Evolutionary conservation across 2,888 invertebrate species (phyloP), one percentile per base, ranked within the genome.

Genomic region (Cantharis nigra): DNA sequence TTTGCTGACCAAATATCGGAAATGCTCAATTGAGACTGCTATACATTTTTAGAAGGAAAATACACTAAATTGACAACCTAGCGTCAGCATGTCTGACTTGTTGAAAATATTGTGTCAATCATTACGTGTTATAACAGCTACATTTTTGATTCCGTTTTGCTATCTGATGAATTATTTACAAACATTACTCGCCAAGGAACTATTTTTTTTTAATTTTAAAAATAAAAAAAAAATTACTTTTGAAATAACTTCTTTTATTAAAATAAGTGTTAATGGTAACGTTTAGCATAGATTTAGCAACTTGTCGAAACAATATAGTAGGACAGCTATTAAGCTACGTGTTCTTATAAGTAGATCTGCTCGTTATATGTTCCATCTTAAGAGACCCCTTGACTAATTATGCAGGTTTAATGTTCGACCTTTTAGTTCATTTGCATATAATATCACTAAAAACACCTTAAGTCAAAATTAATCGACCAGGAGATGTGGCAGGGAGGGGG

Each of bases 11-110:
- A 75, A 70, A 75, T 78, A 80, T 78, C 78, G 81, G 81, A 78
- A 78, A 78, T 74, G 79, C 78, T 77, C 81, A 82, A 82, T 83
- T 83, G 82, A 83, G 82, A 80, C 81, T 81, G 81, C 81, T 83
- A 82, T 82, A 80, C 7, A 26, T 26, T 82, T 82, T 82, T 79
- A 80, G 78, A 80, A 77, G 80, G 81, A 82, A 83, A 83, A 82
- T 83, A 81, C 81, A 79, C 28, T 65, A 74, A 79, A 79, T 78
- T 78, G 75, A 72, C 72, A 75, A 72, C 28, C 67, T 72, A 64
- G 63, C 70, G 75, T 78, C 78, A 75, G 78, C 78, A 75, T 23
- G 69, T 72, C 72, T 78, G 72, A 74, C 77, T 74, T 77, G 74
- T 77, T 74, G 74, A 70, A 70, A 18, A 72, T 23, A n/a, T 26